A percentile compares a stretch with the other conserved stretches of the same genome.
These are phyloP conservation scores for Drosophila mulleri DNA, from an alignment of 2,888 invertebrate species.

Conservation along the genomic window DNA sequence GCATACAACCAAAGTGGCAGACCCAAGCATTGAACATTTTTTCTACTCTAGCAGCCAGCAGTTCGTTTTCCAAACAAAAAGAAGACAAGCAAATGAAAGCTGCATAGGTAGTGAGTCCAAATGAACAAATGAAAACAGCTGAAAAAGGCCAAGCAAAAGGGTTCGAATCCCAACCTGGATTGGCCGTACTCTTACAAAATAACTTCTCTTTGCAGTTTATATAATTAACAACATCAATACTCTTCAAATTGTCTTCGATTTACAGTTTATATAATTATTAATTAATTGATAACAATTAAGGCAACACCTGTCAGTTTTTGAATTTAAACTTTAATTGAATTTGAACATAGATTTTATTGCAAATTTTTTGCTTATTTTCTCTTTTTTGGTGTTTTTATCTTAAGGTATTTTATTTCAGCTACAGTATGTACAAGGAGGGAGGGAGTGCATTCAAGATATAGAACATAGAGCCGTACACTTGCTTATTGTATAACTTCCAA, in stretches of 20 bases:
- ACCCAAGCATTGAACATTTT: conserved; percentile 49
- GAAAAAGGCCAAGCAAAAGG: neutral
- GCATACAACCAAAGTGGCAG: conserved; percentile 43
- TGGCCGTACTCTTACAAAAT: neutral
- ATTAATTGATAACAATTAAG: neutral
- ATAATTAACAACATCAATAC: neutral
- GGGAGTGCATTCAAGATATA: neutral
- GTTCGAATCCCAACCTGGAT: neutral
- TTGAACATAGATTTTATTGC: neutral
- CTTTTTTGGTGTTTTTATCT: conserved; percentile 20
- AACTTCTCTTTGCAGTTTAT: neutral
- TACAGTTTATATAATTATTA: neutral
- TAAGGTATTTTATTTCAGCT: conserved; percentile 32
- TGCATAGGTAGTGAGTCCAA: neutral
- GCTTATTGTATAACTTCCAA: conserved; percentile 22
- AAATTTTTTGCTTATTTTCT: neutral
- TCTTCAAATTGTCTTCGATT: neutral
- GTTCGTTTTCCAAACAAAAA: conserved; percentile 7
- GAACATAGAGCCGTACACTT: conserved; percentile 19
- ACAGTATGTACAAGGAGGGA: conserved; percentile 54
- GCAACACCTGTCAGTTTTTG: neutral
- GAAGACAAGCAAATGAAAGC: neutral
- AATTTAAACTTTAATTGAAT: conserved; percentile 4
- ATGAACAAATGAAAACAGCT: neutral
- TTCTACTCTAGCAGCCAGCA: conserved; percentile 1